Base-by-base conservation (phyloP, 2,888 invertebrate genomes). In the Drosophila phalerata region DNA sequence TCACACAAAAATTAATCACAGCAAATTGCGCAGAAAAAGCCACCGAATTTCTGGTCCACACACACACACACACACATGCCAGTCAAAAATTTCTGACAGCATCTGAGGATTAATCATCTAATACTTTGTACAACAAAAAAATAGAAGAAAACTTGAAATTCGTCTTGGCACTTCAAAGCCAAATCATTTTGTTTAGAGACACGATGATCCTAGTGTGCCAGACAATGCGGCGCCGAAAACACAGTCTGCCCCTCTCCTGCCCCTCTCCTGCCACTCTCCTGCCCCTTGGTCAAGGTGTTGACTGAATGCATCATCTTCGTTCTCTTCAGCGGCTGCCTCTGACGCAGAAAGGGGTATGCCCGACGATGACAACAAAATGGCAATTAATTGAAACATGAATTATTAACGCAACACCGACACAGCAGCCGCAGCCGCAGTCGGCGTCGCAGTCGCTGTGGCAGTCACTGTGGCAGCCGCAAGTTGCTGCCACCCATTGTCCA, bases 361-460 rank as follows among this genome's bases (percentile, higher is more conserved):
- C 37, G 43, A 64, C 58, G 77, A 77, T 78, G 78, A 77, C 79
- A 79, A 89, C 88, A 88, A 86, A 86, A 87, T 81, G 88, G 89
- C 86, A 88, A 90, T 87, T 87, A 87, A 87, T 87, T 90, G 90
- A 90, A 87, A 87, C 89, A 87, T 88, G 88, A 87, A 86, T 89
- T 86, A 86, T 86, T 85, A 85, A 85, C 86, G 79, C 77, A 63
- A 70, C 64, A 72, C 60, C 68, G 79, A 74, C 74, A 56, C 71
- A 55, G 45, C 55, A 34, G 76, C 48, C 22, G 51, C 40, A 17
- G 40, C 19, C 40, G 10, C 4, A 2, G 74, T 51, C 19, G 40
- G 10, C 10, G 40, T 17, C 17, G 11, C 11, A 0, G 42, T 42
- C 6, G 6, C 13, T 2, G 19, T 56, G 15, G 62, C 19, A 2